Base-by-base conservation (phyloP, 2,113 vertebrate species). In the Alaudala cheleensis region DNA sequence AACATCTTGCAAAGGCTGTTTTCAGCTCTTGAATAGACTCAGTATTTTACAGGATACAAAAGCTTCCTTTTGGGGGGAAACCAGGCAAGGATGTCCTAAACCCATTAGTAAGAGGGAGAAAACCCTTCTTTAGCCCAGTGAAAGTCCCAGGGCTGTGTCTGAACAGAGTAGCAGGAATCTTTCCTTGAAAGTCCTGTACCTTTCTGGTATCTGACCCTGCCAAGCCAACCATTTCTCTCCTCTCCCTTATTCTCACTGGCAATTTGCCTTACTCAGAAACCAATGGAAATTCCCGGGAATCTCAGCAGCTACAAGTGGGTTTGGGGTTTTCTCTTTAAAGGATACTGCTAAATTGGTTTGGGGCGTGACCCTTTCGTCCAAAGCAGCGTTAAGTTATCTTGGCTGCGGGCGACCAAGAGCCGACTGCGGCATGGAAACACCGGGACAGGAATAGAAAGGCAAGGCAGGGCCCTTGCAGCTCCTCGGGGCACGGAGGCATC, bases 391-490 rank as follows among this genome's bases (percentile, higher is more conserved):
- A 44, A 69, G 31, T 82, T 93, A 82, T 81, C 92, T 86, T 86
- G 71, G 58, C 74, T 62, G 88, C 21, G 16, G 8, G 64, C 6
- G 56, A 33, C 28, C 39, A 82, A 66, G 87, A 73, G 81, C 74
- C 26, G 47, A 66, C 74, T 64, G 78, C 7, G 11, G 90, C 89
- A 74, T 88, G 64, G 92, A 85, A 90, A 97, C 82, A 86, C 79
- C 23, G 4, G 3, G 74, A 62, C 62, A 71, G 65, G 85, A 95
- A 94, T 77, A 96, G 92, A 86, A 95, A 83, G 51, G 34, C 88
- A 76, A 81, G 50, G 70, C 85, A 94, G 34, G 34, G 65, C 61
- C 71, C 71, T 61, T 44, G 28, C 39, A 61, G 73, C 65, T 91
- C 90, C 90, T 91, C 47, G 3, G 76, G 89, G n/a, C 54, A 1